phyloP scores from a whole-genome alignment of 1,140 invertebrate species.

The Whitmania pigra region DNA sequence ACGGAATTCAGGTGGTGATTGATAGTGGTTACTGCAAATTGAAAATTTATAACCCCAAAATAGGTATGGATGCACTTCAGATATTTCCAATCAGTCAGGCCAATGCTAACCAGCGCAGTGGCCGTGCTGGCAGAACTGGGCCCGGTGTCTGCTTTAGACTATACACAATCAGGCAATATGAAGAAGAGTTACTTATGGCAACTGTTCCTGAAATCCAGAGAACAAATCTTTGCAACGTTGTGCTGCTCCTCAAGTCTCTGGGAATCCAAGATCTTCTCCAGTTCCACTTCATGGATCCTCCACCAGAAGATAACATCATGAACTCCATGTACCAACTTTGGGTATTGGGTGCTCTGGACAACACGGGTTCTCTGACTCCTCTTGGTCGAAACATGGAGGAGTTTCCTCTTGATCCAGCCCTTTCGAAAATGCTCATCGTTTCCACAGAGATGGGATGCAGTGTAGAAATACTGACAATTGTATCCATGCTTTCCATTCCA shows the following conservation, averaged over 20 bases:
- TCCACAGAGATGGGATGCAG: constrained; percentile 49
- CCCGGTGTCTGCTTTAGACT: constrained; percentile 85
- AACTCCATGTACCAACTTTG: constrained; percentile 98
- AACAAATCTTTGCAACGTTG: constrained; percentile 94
- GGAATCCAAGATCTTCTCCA: constrained; percentile 90
- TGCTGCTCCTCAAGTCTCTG: constrained; percentile 85
- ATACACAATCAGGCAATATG: constrained; percentile 90
- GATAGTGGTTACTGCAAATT: constrained; percentile 98
- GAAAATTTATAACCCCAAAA: constrained; percentile 93
- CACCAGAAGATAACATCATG: constrained; percentile 93
- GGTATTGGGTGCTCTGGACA: constrained; percentile 93
- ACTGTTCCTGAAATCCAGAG: constrained; percentile 97
- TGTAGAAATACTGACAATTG: constrained; percentile 50
- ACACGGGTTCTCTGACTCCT: constrained; percentile 73
- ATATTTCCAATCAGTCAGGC: constrained; percentile 77
- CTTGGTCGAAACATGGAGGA: constrained; percentile 95
- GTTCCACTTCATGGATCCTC: constrained; percentile 99
- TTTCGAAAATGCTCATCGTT: constrained; percentile 96
- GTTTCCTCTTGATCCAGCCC: constrained; percentile 92
- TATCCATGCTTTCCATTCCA: constrained; percentile 97
- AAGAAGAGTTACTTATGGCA: constrained; percentile 78
- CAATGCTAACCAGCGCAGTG: constrained; percentile 87
- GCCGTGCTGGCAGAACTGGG: constrained; percentile 86
- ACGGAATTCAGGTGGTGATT: constrained; percentile 96
- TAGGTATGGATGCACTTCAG: constrained; percentile 97